Conservation (phyloP, 2,113 vertebrate species). For the Centropus unirufus region DNA sequence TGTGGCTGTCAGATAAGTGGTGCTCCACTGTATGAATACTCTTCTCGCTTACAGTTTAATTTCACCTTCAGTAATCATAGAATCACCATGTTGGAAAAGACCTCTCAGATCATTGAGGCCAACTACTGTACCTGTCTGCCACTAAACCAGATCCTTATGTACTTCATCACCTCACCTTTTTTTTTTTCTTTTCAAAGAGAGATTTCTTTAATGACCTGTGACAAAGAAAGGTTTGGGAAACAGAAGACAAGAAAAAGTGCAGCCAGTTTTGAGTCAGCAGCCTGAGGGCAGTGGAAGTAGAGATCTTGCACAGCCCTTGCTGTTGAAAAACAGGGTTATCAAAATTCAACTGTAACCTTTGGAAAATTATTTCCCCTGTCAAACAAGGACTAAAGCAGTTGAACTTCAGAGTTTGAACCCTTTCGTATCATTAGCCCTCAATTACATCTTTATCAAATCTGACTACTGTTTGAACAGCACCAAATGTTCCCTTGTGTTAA, state of each 20-base stretch:
- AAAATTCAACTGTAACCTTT: slow-evolving; percentile 27
- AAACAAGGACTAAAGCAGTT: not conserved
- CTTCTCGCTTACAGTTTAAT: not conserved
- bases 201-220: not conserved
- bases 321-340: not conserved
- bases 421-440: not conserved
- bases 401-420: slow-evolving; percentile 60
- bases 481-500: not conserved
- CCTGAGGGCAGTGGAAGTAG: not conserved
- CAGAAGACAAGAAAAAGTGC: not conserved
- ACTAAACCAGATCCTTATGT: too few species aligned
- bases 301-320: not conserved
- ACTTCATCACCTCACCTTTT: too few species aligned
- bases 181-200: not conserved
- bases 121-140: too few species aligned
- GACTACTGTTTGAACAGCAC: not conserved
- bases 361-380: not conserved
- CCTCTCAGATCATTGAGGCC: too few species aligned
- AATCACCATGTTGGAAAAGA: too few species aligned
- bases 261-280: not conserved
- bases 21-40: not conserved
- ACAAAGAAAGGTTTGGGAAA: not conserved
- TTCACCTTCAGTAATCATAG: not conserved
- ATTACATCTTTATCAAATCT: not conserved
- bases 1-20: not conserved